phyloP scores from a whole-genome alignment of 2,113 vertebrate genomes.

The Epinephelus moara region DNA sequence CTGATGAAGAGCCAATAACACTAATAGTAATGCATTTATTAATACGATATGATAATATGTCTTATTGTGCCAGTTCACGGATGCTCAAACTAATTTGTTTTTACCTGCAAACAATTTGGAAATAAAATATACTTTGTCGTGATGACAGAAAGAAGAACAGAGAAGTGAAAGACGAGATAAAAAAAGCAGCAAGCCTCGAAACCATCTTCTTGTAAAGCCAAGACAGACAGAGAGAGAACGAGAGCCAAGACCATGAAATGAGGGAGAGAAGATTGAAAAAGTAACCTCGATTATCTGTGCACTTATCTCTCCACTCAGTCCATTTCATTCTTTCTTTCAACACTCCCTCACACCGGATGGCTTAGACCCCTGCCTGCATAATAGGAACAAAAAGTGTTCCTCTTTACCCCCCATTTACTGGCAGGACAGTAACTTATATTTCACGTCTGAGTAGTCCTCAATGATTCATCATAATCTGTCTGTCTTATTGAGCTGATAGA shows the following conservation, averaged over 20 bases:
- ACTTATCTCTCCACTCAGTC: constrained; percentile 60
- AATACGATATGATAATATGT: neutral
- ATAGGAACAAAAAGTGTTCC: constrained; percentile 36
- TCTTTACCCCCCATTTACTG: constrained; percentile 34
- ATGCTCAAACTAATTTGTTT: neutral
- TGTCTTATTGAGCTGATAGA: constrained; percentile 10
- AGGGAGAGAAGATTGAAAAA: constrained; percentile 58
- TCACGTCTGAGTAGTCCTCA: constrained; percentile 36
- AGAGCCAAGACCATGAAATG: constrained; percentile 62
- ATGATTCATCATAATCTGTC: constrained; percentile 37
- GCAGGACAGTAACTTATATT: constrained; percentile 54
- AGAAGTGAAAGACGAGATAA: neutral
- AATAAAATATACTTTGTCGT: neutral
- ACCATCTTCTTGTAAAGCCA: constrained; percentile 22
- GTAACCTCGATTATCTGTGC: constrained; percentile 62
- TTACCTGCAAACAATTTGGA: neutral
- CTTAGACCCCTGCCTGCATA: constrained; percentile 37
- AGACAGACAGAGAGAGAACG: constrained; percentile 5
- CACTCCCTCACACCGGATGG: constrained; percentile 40
- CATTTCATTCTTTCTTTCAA: constrained; percentile 59
- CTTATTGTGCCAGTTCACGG: neutral
- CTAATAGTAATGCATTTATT: neutral
- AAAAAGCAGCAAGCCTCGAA: constrained; percentile 18
- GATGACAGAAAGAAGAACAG: neutral
- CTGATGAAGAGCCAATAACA: neutral